phyloP scores from a whole-genome alignment of 1,140 invertebrate genomes.

The Metopolophium dirhodum region DNA sequence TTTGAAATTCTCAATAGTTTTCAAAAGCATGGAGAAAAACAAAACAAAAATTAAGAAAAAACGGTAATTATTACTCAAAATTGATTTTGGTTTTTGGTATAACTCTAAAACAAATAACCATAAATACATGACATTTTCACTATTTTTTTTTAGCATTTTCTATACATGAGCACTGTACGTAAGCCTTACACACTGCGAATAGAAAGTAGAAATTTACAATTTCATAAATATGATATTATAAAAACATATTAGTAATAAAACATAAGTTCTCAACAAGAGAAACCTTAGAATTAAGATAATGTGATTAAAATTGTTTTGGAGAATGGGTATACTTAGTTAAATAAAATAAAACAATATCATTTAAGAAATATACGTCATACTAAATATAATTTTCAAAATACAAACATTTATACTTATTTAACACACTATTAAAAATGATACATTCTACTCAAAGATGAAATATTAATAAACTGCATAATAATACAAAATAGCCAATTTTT shows the following conservation, averaged over 20 bases:
- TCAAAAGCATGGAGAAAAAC: too few relatives aligned
- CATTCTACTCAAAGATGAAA: neutral
- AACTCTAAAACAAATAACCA: too few relatives aligned
- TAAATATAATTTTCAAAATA: neutral
- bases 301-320: neutral
- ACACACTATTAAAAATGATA: neutral
- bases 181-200: neutral
- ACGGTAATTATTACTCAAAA: too few relatives aligned
- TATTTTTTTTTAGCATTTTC: too few relatives aligned
- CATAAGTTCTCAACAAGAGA: neutral
- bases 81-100: too few relatives aligned
- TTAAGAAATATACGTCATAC: neutral
- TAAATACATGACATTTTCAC: too few relatives aligned
- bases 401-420: neutral
- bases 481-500: neutral
- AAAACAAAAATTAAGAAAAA: too few relatives aligned
- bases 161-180: too few relatives aligned
- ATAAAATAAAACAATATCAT: neutral
- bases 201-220: neutral
- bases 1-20: too few relatives aligned
- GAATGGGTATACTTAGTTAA: neutral
- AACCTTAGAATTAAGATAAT: neutral
- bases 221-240: neutral
- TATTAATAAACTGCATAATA: neutral
- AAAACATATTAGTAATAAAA: neutral